Base-by-base conservation (phyloP, 2,797 vertebrate genomes). In the Phoxinus dragarum region DNA sequence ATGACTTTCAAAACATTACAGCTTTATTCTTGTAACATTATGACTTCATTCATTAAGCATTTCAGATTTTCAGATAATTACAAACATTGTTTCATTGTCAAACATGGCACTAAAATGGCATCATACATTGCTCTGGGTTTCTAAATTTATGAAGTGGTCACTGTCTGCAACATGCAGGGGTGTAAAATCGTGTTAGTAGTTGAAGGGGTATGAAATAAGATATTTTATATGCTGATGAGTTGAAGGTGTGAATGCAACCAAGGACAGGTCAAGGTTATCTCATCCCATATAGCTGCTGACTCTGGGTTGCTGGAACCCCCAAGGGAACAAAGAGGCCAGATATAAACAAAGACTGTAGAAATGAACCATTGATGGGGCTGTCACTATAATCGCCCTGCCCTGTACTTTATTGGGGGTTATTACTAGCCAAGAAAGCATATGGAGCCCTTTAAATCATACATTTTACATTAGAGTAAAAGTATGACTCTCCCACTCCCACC, bases 401-500 rank as follows among this genome's bases (percentile, higher is more conserved):
- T 68, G 36, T 81, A 54, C 47, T 75, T 56, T 81, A 75, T 81
- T 64, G 23, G 23, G n/a, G 56, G 36, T 86, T 86, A 86, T 81
- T 81, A 81, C 59, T 17, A 56, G 31, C 34, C 79, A 81, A 38
- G 71, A 73, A 86, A 67, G 49, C 61, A 34, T 75, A 75, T 75
- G 19, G 66, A 72, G 54, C 17, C 47, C 38, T 23, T 68, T 67
- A 47, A 66, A 6, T 85, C 75, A 80, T 85, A 47, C 0, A 79
- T 88, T 82, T 85, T 78, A 3, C 56, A 85, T 74, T 64, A 67
- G 77, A 80, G 64, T 80, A 69, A 80, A 64, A 74, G 6, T 69
- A 80, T 77, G 14, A 68, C 68, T 77, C 82, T 81, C 79, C 73
- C 75, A 83, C 78, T 81, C 73, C 67, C 75, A 82, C 75, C 68